Evolutionary conservation across 2,797 vertebrate genomes (phyloP).

Genomic region (Pseudocheirus occidentalis): DNA sequence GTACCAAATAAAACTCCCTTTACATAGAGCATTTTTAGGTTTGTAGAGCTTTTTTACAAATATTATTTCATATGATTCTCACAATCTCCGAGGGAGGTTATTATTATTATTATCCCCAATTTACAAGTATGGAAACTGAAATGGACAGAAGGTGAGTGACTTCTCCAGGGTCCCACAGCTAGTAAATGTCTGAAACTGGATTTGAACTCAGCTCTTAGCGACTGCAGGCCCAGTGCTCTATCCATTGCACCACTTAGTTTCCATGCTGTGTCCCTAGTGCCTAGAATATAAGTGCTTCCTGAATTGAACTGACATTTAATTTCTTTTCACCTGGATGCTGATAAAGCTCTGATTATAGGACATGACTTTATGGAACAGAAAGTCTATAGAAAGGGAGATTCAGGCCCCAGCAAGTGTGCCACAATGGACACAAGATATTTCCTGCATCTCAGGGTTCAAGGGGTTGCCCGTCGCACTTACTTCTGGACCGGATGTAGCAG

Average conservation of each 20-base stretch:
- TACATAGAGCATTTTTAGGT: background rate
- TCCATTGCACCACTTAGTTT: background rate
- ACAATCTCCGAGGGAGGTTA: background rate
- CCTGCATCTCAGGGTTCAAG: background rate
- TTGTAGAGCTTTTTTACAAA: background rate
- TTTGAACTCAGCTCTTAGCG: background rate
- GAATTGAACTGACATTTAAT: background rate
- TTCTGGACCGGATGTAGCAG: conserved; percentile 96
- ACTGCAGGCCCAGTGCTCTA: background rate
- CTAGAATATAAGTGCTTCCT: background rate
- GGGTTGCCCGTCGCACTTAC: conserved; percentile 86
- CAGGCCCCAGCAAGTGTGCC: fast-evolving
- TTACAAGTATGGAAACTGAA: background rate
- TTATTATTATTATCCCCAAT: background rate
- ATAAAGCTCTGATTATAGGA: background rate
- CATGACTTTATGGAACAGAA: background rate
- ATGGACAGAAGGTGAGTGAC: background rate
- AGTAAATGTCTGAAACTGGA: background rate
- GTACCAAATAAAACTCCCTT: no score
- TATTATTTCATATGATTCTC: background rate
- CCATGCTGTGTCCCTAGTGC: background rate
- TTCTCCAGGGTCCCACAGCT: background rate
- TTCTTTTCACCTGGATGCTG: background rate
- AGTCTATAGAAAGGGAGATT: background rate
- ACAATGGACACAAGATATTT: background rate